A percentile compares a stretch with the other conserved stretches of the same genome.
Conservation (phyloP, 1,140 invertebrate species). For the Zaprionus ornatus region DNA sequence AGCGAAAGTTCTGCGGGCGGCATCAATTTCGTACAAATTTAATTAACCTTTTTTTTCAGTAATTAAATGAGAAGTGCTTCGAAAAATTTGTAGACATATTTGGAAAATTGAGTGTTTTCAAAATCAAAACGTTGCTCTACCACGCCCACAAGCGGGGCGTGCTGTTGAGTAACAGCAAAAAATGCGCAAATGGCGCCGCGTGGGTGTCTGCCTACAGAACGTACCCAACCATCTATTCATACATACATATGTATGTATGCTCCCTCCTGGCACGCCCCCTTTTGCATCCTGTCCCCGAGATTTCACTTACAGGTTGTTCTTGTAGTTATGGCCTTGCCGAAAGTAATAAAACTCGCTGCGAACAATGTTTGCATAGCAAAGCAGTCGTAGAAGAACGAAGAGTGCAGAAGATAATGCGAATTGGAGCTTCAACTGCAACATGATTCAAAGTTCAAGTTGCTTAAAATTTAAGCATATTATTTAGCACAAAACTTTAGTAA, state of each 20-base stretch:
- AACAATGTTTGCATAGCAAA: conserved; percentile 30
- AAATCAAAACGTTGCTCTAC: not conserved
- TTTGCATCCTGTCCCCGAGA: conserved; percentile 32
- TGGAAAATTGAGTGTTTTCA: not conserved
- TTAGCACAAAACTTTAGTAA: not conserved
- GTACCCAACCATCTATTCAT: conserved; percentile 16
- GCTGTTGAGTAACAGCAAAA: conserved; percentile 66
- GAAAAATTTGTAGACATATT: not conserved
- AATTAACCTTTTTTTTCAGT: conserved; percentile 31
- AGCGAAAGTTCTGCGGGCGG: conserved; percentile 52
- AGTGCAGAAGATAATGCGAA: not conserved
- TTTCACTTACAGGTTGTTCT: conserved; percentile 72
- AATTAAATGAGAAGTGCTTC: not conserved
- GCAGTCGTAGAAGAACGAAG: not conserved
- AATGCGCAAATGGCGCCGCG: conserved; percentile 75
- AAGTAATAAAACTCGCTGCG: conserved; percentile 38
- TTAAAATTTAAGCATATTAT: not conserved
- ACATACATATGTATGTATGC: not conserved
- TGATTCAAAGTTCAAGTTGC: conserved; percentile 5
- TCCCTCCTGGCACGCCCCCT: conserved; percentile 7
- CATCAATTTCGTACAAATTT: conserved; percentile 47
- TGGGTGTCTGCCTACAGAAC: conserved; percentile 70
- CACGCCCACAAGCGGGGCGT: not conserved
- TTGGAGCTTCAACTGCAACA: not conserved
- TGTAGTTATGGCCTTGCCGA: conserved; percentile 37